phyloP scores from a whole-genome alignment of 2,888 invertebrate species.

The Azorinus chamasolen region DNA sequence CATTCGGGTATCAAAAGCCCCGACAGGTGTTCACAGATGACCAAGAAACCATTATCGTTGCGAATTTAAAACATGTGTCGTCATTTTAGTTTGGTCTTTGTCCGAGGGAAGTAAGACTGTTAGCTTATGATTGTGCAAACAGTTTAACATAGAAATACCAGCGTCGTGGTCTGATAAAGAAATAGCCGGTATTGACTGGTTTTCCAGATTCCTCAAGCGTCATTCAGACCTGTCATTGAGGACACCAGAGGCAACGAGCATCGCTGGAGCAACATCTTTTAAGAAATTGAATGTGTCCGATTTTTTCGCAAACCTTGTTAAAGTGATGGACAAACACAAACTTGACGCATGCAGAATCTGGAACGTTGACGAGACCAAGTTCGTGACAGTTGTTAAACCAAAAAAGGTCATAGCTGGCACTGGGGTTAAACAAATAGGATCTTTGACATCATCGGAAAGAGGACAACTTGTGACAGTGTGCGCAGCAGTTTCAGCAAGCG shows the following conservation, averaged over 20 bases:
- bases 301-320: constrained; percentile 45
- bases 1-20: too few relatives aligned
- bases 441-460: constrained; percentile 46
- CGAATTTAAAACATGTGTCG: constrained; percentile 25
- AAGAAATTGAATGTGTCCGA: constrained; percentile 43
- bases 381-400: constrained; percentile 55
- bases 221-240: constrained; percentile 22
- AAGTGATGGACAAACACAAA: constrained; percentile 43
- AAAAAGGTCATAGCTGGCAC: constrained; percentile 17
- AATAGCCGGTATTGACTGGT: constrained; percentile 32
- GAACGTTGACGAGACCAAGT: constrained; percentile 60
- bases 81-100: constrained; percentile 44
- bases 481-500: constrained; percentile 19
- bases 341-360: constrained; percentile 44
- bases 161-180: constrained; percentile 17
- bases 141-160: constrained; percentile 38
- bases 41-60: constrained; percentile 23
- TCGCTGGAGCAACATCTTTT: constrained; percentile 56
- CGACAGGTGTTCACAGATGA: too few relatives aligned
- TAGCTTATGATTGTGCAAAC: constrained; percentile 46
- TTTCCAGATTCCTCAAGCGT: constrained; percentile 27
- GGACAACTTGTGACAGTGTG: constrained; percentile 22
- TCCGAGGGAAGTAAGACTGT: constrained; percentile 35
- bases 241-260: constrained; percentile 25
- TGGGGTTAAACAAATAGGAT: constrained; percentile 47